These are phyloP conservation scores for Pollenia griseotomentosa DNA, from an alignment of 2,888 invertebrate genomes.

Conservation along the genomic window DNA sequence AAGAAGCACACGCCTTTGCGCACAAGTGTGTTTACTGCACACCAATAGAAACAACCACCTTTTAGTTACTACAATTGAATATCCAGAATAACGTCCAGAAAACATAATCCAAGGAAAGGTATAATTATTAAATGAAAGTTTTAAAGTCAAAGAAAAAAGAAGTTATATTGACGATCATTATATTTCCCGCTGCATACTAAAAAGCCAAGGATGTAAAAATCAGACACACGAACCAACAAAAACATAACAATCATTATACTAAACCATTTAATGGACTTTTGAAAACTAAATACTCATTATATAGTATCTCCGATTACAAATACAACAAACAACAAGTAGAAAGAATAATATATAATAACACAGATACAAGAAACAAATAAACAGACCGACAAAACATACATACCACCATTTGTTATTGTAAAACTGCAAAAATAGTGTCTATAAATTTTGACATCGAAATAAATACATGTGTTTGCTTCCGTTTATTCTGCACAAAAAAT, in stretches of 20 bases:
- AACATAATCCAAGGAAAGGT: conserved; percentile 43
- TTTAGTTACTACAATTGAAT: conserved; percentile 60
- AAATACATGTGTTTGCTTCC: conserved; percentile 73
- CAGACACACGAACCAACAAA: background rate
- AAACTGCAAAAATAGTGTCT: conserved; percentile 54
- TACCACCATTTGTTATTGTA: conserved; percentile 3
- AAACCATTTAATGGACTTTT: conserved; percentile 22
- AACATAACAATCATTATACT: conserved; percentile 10
- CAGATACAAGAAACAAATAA: conserved; percentile 4
- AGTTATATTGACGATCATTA: conserved; percentile 1
- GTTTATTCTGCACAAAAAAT: conserved; percentile 84
- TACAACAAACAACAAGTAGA: conserved; percentile 53
- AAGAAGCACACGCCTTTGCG: conserved; percentile 73
- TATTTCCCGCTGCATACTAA: conserved; percentile 30
- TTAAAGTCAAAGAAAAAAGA: background rate
- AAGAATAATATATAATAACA: conserved; percentile 4
- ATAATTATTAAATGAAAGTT: conserved; percentile 41
- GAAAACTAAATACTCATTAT: conserved; percentile 47
- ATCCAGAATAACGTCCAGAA: conserved; percentile 54
- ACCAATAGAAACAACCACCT: conserved; percentile 70
- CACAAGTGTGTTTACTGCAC: conserved; percentile 72
- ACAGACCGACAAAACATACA: background rate
- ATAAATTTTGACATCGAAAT: conserved; percentile 62
- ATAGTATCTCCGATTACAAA: conserved; percentile 28
- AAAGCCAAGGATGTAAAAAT: conserved; percentile 12